Evolutionary conservation across 2,113 vertebrate species (phyloP), one percentile per base, ranked within the genome.

Genomic region (Recurvirostra avosetta): DNA sequence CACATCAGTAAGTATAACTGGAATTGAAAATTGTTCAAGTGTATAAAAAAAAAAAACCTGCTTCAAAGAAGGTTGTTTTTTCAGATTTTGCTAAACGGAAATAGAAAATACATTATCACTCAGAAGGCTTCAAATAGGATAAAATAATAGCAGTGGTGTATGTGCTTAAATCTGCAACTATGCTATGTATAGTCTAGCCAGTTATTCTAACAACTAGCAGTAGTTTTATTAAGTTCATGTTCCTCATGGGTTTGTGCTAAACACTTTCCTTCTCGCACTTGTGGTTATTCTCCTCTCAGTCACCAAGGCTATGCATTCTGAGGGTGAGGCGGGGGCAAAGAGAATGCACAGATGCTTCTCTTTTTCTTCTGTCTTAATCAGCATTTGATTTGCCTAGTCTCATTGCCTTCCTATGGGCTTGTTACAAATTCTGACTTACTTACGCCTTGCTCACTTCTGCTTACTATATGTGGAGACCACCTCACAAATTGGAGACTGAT

Each of bases 1-100:
- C 96, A 99, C 99, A 97, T 99, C 99, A 73, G 99, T 99, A 97
- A 98, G 98, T 98, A 95, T 97, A 81, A 23, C 40, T 95, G 81
- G 49, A 79, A 83, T 43, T 79, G 78, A 59, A 94, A 74, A 63
- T 77, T 92, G 79, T 70, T 96, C 58, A 74, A 55, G 91, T 3
- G 6, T 82, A 29, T 18, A 45, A 45, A 79, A 45, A 45, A 45
- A 79, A 53, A 77, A 59, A 7, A 36, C 5, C 38, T 93, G 23
- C 40, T 93, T 97, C 1, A 4, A 29, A 86, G 36, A 49, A 49
- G 22, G 3, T 8, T 66, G 32, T 59, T 77, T 90, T 92, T 83
- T 88, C 73, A 72, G 79, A 38, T 50, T 87, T 89, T 56, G 43
- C 56, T 94, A 32, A 66, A 75, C 29, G 67, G 84, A 53, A 94